Percentiles rank a stretch among this genome's conserved stretches.
Conservation (phyloP, 1,140 invertebrate species). For the Procambarus virginalis region DNA sequence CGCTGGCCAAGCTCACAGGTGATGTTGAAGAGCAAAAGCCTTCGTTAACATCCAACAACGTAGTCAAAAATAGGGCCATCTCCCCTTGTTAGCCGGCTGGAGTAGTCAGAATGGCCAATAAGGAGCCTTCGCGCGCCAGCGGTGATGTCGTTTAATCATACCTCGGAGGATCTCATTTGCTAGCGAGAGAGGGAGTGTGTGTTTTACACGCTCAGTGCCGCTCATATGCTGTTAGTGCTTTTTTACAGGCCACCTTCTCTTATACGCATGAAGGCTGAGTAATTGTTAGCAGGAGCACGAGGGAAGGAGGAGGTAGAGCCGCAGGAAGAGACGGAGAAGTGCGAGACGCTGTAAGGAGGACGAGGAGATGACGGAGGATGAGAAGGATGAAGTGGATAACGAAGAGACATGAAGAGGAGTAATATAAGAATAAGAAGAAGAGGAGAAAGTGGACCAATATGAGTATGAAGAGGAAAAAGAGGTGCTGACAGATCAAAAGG, state of each 20-base stretch:
- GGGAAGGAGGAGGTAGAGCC: constrained; percentile 1
- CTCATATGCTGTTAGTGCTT: neutral
- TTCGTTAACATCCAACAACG: no score
- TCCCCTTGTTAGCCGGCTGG: no score
- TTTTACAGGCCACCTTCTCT: neutral
- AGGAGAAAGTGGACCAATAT: no score
- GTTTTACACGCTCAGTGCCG: neutral
- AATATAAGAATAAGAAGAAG: no score
- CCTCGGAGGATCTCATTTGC: neutral
- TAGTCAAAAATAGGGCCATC: no score
- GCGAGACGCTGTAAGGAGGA: neutral
- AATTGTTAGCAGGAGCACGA: neutral
- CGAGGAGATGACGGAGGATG: neutral
- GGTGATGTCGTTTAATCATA: neutral
- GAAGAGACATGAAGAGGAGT: no score
- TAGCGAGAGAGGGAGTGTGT: neutral
- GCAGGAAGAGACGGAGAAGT: neutral
- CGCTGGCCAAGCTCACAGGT: no score
- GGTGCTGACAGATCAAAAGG: neutral
- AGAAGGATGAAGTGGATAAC: neutral
- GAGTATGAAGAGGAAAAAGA: no score
- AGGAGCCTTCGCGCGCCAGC: no score
- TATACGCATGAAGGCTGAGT: neutral
- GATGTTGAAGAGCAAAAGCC: no score
- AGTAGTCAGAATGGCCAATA: no score